Conservation (phyloP, 2,888 invertebrate genomes). For the Patella caerulea region DNA sequence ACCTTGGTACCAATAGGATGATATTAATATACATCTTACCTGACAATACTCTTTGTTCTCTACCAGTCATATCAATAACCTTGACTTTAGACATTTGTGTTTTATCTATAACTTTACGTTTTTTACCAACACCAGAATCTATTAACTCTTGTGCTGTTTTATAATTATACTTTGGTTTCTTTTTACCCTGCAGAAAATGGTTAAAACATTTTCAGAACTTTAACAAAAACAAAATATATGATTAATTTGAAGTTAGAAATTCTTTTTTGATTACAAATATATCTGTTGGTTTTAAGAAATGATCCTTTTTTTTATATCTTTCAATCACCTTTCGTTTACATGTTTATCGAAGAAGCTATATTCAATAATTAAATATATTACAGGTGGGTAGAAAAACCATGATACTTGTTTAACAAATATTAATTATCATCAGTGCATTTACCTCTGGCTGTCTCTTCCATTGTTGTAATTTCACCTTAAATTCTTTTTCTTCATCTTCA, state of each 20-base stretch:
- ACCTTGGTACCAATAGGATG: too few species aligned
- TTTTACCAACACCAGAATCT: conserved; percentile 62
- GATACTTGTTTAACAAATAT: too few species aligned
- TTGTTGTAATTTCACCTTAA: conserved; percentile 65
- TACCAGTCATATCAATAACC: conserved; percentile 99
- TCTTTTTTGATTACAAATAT: too few species aligned
- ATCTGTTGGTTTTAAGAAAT: too few species aligned
- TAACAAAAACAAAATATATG: too few species aligned
- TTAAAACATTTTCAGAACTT: not conserved
- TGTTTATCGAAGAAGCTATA: too few species aligned
- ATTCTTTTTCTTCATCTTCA: conserved; percentile 71
- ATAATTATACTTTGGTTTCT: conserved; percentile 70
- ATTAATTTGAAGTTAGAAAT: too few species aligned
- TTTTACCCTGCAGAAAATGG: conserved; percentile 42
- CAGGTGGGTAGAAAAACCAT: too few species aligned
- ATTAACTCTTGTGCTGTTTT: conserved; percentile 73
- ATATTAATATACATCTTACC: conserved; percentile 42
- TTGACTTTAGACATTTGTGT: conserved; percentile 81
- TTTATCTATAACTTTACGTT: conserved; percentile 46
- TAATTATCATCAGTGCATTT: too few species aligned
- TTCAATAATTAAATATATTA: too few species aligned
- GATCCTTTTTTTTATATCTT: too few species aligned
- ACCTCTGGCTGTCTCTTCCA: conserved; percentile 70
- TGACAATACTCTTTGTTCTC: conserved; percentile 84
- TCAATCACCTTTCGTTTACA: too few species aligned